Conservation (phyloP, 1,140 invertebrate species). For the Berghia stephanieae region DNA sequence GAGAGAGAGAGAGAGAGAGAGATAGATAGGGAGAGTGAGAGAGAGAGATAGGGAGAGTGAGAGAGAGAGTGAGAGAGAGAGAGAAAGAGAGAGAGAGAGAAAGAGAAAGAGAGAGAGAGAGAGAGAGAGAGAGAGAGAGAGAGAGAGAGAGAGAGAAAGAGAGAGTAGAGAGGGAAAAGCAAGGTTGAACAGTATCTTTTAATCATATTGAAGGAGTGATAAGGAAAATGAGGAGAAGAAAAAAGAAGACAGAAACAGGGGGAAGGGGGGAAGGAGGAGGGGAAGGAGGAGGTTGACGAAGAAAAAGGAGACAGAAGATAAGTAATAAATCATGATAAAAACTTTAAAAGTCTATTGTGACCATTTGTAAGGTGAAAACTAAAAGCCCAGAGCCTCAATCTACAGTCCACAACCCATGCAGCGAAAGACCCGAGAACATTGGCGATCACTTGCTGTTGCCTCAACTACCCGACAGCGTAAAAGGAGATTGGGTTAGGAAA, state of each 20-base stretch:
- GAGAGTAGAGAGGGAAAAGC: neutral
- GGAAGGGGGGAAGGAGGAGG: neutral
- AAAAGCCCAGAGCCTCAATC: too few relatives aligned
- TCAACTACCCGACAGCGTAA: too few relatives aligned
- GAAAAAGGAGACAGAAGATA: neutral
- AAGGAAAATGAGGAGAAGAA: neutral
- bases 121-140: neutral
- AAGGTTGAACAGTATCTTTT: too few relatives aligned
- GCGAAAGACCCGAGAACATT: too few relatives aligned
- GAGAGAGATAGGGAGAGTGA: neutral
- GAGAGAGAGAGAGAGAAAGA: too few relatives aligned
- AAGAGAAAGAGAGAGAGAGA: neutral
- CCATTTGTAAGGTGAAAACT: too few relatives aligned
- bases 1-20: neutral
- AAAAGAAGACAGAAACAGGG: neutral
- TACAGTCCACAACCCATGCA: too few relatives aligned
- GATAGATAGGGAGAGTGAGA: neutral
- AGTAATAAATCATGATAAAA: neutral
- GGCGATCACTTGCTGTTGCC: too few relatives aligned
- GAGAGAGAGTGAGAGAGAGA: neutral
- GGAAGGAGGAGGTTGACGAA: neutral
- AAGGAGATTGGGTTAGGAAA: too few relatives aligned
- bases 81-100: conserved; percentile 9
- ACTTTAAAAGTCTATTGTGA: neutral
- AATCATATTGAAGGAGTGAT: neutral